Base-by-base conservation (phyloP, 2,888 invertebrate genomes). In the Scrobipalpa costella region DNA sequence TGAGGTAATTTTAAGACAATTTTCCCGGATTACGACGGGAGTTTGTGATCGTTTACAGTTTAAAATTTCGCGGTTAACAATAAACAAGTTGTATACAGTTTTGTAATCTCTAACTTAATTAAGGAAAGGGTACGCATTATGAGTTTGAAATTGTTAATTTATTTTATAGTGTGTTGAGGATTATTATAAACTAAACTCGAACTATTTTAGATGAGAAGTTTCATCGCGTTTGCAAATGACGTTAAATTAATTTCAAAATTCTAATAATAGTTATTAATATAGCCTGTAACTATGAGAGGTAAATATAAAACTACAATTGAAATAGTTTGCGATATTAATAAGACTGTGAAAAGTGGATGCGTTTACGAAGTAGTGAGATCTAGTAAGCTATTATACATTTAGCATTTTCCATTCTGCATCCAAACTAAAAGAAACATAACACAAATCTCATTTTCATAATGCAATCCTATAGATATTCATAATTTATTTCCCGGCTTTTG, bases 1-100 rank as follows among this genome's bases (percentile, higher is more conserved):
- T 17, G 55, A 44, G 62, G 62, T 62, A 62, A 62, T 62, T 62
- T 62, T 62, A 62, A 62, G 57, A 55, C 40, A 62, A 57, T 57
- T 57, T 57, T 62, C 38, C 55, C 34, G 57, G 62, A 62, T 52
- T 50, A 61, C 33, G 49, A 9, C 15, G 15, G 17, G 36, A 55
- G 57, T 55, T 17, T 7, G 58, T 13, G 58, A 57, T 40, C 38
- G 40, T 38, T 58, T 34, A 34, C 55, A 11, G 2, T 52, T 52
- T 27, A 52, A 13, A 55, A 55, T 55, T 50, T 55, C n/a, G 55
- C 34, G 55, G 55, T 34, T 55, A 55, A 34, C 55, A 34, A 55
- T 34, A 55, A 55, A 55, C 55, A 55, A 55, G 55, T 55, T 55
- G 33, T 34, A 11, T 34, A 27, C 34, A 55, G 55, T 34, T 55